Evolutionary conservation across 2,888 invertebrate species (phyloP), one percentile per base, ranked within the genome.

Genomic region (Lordiphosa fenestrarum): DNA sequence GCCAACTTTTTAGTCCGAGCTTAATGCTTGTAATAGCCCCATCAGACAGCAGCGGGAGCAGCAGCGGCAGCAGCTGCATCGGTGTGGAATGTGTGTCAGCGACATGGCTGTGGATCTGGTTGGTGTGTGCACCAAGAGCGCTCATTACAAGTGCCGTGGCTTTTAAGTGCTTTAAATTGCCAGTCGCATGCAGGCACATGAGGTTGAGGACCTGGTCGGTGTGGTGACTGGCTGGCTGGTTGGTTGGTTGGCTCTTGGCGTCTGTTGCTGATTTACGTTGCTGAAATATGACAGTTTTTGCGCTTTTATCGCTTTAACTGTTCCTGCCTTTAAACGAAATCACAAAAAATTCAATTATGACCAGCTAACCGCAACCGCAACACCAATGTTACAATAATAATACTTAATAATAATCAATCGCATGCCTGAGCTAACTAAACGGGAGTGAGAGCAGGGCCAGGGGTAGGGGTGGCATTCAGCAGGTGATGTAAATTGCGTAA

Each of bases 221-320:
- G n/a, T 15, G 46, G 38, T 19, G 42, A 10, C 42, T 23, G n/a
- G 37, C 42, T 23, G n/a, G 37, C 33, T 42, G n/a, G 37, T 23
- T 25, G n/a, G 30, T 6, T 25, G n/a, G 37, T 36, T 25, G 23
- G 30, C 25, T 42, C 6, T 30, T 54, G 36, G 38, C 62, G 66
- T 55, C 62, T 61, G 74, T 39, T 66, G 52, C 77, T 83, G 76
- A 83, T 76, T 83, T 83, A 76, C 80, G 63, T 60, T 62, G 52
- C 56, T 60, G 66, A 77, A 73, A 68, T 77, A 75, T 63, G 76
- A 73, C 61, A 74, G 74, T 73, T 71, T 73, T 33, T 74, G 69
- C 56, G 58, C 71, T 71, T 77, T 84, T 77, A 77, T 77, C 74
- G 75, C 84, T 81, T 77, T 77, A 77, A 77, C 84, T 81, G 84